These are phyloP conservation scores for Triplophysa siluroides DNA, from an alignment of 2,113 vertebrate genomes.

Conservation along the genomic window DNA sequence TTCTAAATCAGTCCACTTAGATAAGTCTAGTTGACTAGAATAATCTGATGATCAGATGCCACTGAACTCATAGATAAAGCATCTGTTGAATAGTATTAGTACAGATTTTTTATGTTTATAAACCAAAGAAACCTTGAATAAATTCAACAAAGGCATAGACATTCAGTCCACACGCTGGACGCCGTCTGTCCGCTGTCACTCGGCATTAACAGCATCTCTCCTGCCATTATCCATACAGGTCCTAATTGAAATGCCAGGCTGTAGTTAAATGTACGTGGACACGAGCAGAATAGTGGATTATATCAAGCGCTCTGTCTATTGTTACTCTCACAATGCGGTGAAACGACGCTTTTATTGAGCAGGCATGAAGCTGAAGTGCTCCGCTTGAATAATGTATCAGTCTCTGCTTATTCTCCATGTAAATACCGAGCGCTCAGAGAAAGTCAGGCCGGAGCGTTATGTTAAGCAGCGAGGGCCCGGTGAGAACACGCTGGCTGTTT, in stretches of 20 bases:
- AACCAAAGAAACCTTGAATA: background rate
- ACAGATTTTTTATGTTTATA: background rate
- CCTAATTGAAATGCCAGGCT: constrained; percentile 71
- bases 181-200: constrained; percentile 30
- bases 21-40: too few species aligned
- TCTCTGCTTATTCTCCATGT: constrained; percentile 70
- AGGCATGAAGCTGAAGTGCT: constrained; percentile 66
- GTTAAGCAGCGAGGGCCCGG: constrained; percentile 59
- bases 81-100: too few species aligned
- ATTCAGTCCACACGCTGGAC: constrained; percentile 24
- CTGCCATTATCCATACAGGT: constrained; percentile 65
- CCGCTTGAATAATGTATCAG: constrained; percentile 78
- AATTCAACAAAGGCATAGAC: constrained; percentile 23
- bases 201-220: constrained; percentile 60
- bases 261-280: constrained; percentile 68
- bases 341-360: constrained; percentile 69
- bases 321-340: constrained; percentile 65
- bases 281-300: constrained; percentile 57
- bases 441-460: constrained; percentile 59
- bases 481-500: background rate
- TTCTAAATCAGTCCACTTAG: too few species aligned
- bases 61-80: too few species aligned
- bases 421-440: constrained; percentile 62
- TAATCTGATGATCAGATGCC: too few species aligned
- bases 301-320: constrained; percentile 64